Evolutionary conservation across 2,113 vertebrate species (phyloP).

Genomic region (Microcebus griseorufus): DNA sequence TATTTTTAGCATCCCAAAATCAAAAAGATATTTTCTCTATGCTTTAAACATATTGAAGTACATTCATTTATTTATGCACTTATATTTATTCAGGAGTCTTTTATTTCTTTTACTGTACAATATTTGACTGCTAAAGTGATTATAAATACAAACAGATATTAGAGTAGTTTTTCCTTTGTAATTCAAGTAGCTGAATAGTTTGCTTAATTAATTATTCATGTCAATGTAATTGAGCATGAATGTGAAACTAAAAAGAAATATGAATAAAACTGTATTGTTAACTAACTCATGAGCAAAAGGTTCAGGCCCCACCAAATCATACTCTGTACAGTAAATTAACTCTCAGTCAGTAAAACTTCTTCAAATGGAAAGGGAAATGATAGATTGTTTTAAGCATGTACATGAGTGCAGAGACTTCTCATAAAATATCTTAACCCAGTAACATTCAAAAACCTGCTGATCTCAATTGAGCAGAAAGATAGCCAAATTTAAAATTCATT

Average conservation of each 20-base stretch:
- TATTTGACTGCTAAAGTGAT: not conserved
- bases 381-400: slow-evolving; percentile 70
- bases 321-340: slow-evolving; percentile 76
- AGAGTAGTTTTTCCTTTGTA: slow-evolving; percentile 62
- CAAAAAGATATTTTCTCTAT: not conserved
- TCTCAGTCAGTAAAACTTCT: slow-evolving; percentile 56
- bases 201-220: slow-evolving; percentile 82
- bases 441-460: slow-evolving; percentile 69
- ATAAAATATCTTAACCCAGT: slow-evolving; percentile 77
- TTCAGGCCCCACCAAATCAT: slow-evolving; percentile 55
- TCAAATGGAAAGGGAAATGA: slow-evolving; percentile 71
- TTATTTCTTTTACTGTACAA: not conserved
- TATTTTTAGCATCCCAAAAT: not conserved
- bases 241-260: slow-evolving; percentile 66
- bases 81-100: not conserved
- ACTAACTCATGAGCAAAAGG: slow-evolving; percentile 64
- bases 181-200: slow-evolving; percentile 63
- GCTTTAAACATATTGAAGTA: slow-evolving; percentile 27
- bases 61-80: not conserved
- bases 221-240: slow-evolving; percentile 68
- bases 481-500: slow-evolving; percentile 68
- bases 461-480: slow-evolving; percentile 79
- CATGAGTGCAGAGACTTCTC: slow-evolving; percentile 45
- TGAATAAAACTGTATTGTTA: slow-evolving; percentile 62
- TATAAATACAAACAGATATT: slow-evolving; percentile 57